A percentile compares a stretch with the other conserved stretches of the same genome.
Evolutionary conservation across 2,797 vertebrate species (phyloP).

Genomic region (Sebastes matsubarae): DNA sequence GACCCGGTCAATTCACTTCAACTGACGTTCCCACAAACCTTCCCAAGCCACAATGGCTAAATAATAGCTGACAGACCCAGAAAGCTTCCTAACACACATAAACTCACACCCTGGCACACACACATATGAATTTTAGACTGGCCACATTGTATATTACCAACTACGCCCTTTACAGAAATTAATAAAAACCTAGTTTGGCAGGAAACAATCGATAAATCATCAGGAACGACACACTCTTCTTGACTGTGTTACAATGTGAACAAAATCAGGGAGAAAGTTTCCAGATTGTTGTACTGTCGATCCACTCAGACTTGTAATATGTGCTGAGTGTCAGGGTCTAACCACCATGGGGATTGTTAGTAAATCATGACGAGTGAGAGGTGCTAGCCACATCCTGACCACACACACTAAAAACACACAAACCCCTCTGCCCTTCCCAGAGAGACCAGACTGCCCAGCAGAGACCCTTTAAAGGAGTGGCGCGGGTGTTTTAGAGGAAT

Average conservation of each 20-base stretch:
- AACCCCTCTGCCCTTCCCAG: conserved; percentile 56
- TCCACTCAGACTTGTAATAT: conserved; percentile 52
- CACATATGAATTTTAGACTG: conserved; percentile 20
- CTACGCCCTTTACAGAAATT: conserved; percentile 37
- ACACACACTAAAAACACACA: conserved; percentile 73
- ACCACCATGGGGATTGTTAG: conserved; percentile 68
- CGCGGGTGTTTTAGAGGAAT: conserved; percentile 48
- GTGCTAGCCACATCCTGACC: conserved; percentile 76
- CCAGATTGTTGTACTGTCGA: conserved; percentile 31
- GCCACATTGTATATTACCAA: conserved; percentile 40
- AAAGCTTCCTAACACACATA: conserved; percentile 40
- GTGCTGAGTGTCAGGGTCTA: conserved; percentile 63
- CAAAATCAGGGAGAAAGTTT: conserved; percentile 27
- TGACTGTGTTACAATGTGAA: conserved; percentile 26
- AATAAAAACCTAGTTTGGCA: conserved; percentile 48
- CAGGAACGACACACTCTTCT: background rate
- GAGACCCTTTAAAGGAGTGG: conserved; percentile 49
- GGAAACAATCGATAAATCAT: conserved; percentile 58
- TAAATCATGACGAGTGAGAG: conserved; percentile 70
- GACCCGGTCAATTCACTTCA: conserved; percentile 54
- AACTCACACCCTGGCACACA: conserved; percentile 32
- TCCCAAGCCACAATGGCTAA: conserved; percentile 67
- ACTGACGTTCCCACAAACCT: conserved; percentile 57
- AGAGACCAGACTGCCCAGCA: conserved; percentile 33
- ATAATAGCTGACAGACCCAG: conserved; percentile 65